Evolutionary conservation across 1,140 invertebrate species (phyloP).

Genomic region (Halictus rubicundus): DNA sequence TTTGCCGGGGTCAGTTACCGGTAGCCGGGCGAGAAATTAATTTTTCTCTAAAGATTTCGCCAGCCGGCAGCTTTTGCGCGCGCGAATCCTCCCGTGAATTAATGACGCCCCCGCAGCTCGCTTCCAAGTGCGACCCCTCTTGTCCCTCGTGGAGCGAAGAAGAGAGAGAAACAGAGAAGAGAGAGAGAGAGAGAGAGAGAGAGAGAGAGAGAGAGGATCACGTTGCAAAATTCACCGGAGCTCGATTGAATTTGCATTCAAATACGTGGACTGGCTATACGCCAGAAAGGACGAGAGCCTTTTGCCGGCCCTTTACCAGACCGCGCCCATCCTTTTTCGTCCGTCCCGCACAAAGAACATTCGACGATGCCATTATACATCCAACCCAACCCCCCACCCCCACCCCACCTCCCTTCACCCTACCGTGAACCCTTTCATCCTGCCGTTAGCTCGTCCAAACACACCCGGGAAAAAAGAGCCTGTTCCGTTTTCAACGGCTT

Average conservation of each 20-base stretch:
- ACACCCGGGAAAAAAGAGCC: not conserved
- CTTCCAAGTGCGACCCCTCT: too few relatives aligned
- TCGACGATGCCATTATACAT: slow-evolving; percentile 57
- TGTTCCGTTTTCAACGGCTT: slow-evolving; percentile 17
- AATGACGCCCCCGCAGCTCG: slow-evolving; percentile 29
- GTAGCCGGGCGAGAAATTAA: slow-evolving; percentile 15
- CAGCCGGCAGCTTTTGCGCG: slow-evolving; percentile 21
- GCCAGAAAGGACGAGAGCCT: slow-evolving; percentile 53
- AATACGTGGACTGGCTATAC: slow-evolving; percentile 64
- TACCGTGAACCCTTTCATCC: not conserved
- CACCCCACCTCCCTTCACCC: not conserved
- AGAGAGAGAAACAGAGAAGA: too few relatives aligned
- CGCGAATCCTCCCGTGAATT: slow-evolving; percentile 53
- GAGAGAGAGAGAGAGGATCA: slow-evolving; percentile 18
- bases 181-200: too few relatives aligned
- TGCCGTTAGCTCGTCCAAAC: not conserved
- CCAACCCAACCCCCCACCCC: not conserved
- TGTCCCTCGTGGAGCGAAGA: too few relatives aligned
- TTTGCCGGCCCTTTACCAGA: slow-evolving; percentile 39
- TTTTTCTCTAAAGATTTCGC: slow-evolving; percentile 32
- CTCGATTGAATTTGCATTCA: slow-evolving; percentile 67
- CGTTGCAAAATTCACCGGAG: slow-evolving; percentile 60
- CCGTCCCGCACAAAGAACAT: slow-evolving; percentile 55
- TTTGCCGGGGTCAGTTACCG: not conserved
- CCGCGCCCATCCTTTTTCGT: slow-evolving; percentile 21